Percentiles rank a stretch among this genome's conserved stretches.
Conservation (phyloP, 23 tunicate species). For the Halocynthia aurantium region DNA sequence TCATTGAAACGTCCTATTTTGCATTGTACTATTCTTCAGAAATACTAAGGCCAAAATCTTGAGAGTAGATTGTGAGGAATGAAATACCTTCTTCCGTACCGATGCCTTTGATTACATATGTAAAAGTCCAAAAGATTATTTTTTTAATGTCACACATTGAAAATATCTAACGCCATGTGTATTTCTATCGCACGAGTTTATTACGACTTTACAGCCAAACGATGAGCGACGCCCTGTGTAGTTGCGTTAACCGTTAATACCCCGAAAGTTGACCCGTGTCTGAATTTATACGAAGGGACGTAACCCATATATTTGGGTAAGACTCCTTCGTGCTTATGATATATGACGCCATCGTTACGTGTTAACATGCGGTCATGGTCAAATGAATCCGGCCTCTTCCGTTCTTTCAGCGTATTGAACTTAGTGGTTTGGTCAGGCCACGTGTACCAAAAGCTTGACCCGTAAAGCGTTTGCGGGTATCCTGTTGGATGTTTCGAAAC, state of each 20-base stretch:
- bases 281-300: conserved; percentile 76
- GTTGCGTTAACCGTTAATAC: conserved; percentile 76
- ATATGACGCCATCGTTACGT: conserved; percentile 66
- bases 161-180: too few species aligned
- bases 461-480: conserved; percentile 69
- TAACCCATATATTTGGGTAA: conserved; percentile 92
- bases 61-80: too few species aligned
- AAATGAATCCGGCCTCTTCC: conserved; percentile 39
- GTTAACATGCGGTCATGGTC: conserved; percentile 44
- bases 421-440: conserved; percentile 48
- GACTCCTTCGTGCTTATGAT: conserved; percentile 87
- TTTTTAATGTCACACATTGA: too few species aligned
- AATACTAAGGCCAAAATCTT: too few species aligned
- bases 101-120: too few species aligned
- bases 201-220: neutral
- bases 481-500: conserved; percentile 53
- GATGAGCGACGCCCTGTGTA: conserved; percentile 38
- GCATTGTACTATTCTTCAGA: too few species aligned
- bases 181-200: neutral
- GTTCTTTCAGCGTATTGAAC: neutral
- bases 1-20: too few species aligned
- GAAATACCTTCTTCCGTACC: too few species aligned
- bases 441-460: conserved; percentile 72
- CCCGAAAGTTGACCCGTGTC: conserved; percentile 85
- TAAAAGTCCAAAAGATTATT: too few species aligned